Percentiles rank a stretch among this genome's conserved stretches.
phyloP scores from a whole-genome alignment of 35 echinoderm and acorn worm genomes.

The Ptychodera flava region DNA sequence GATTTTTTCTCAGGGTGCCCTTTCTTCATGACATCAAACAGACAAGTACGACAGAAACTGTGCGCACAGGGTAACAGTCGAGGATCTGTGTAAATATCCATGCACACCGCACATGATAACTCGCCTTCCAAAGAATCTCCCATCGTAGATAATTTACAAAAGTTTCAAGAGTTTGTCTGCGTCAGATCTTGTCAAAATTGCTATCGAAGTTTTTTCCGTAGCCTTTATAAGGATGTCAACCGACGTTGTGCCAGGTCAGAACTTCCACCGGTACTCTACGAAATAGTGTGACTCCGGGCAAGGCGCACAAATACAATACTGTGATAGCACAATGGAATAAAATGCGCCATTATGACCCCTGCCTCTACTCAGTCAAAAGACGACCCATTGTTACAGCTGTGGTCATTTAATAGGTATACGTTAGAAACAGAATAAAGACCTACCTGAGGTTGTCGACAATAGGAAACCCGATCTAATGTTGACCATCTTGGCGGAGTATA shows the following conservation, averaged over 20 bases:
- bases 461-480: neutral
- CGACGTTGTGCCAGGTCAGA: neutral
- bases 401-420: no score
- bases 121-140: neutral
- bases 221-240: neutral
- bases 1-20: neutral
- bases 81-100: neutral
- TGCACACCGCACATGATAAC: slow-evolving; percentile 2
- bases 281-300: neutral
- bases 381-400: no score
- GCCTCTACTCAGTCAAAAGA: no score
- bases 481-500: no score
- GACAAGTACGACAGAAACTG: slow-evolving; percentile 4
- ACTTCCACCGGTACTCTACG: neutral
- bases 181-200: neutral
- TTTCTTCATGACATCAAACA: neutral
- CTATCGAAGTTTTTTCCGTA: neutral
- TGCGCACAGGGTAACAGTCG: slow-evolving; percentile 1
- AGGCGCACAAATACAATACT: no score
- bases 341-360: no score
- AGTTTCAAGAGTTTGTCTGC: neutral
- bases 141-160: neutral
- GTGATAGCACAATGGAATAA: no score
- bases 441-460: no score
- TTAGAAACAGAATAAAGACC: no score